These are phyloP conservation scores for Eupithecia subumbrata DNA, from an alignment of 2,888 invertebrate genomes.

Conservation along the genomic window DNA sequence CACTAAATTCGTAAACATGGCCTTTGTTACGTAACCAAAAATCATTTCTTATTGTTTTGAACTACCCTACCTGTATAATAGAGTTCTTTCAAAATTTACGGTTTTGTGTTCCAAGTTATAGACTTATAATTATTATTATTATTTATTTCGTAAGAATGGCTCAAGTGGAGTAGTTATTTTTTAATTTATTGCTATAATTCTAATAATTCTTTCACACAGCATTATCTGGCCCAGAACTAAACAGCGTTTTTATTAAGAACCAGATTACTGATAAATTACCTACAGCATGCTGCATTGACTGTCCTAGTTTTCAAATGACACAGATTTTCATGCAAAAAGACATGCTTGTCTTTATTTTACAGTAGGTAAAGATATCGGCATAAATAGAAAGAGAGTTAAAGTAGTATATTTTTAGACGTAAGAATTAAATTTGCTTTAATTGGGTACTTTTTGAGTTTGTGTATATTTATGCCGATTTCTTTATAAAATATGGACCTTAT, in stretches of 20 bases:
- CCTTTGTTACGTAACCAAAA: neutral
- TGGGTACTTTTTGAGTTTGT: neutral
- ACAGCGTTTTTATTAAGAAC: neutral
- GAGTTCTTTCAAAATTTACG: neutral
- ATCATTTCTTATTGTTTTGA: neutral
- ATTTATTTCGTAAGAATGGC: neutral
- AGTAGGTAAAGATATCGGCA: neutral
- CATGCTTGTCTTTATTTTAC: neutral
- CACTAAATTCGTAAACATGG: neutral
- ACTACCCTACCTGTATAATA: neutral
- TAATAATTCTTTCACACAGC: neutral
- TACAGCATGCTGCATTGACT: neutral
- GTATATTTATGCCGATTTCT: neutral
- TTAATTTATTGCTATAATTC: neutral
- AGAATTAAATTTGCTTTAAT: neutral
- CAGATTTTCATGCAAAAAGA: neutral
- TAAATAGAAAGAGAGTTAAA: neutral
- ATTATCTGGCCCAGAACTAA: neutral
- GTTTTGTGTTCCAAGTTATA: neutral
- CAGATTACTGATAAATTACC: neutral
- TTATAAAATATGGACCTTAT: neutral
- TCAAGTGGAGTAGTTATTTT: neutral
- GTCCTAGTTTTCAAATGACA: neutral
- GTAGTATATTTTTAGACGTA: neutral
- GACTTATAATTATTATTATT: neutral